These are phyloP conservation scores for Laodelphax striatellus DNA, from an alignment of 1,140 invertebrate genomes.

Conservation along the genomic window DNA sequence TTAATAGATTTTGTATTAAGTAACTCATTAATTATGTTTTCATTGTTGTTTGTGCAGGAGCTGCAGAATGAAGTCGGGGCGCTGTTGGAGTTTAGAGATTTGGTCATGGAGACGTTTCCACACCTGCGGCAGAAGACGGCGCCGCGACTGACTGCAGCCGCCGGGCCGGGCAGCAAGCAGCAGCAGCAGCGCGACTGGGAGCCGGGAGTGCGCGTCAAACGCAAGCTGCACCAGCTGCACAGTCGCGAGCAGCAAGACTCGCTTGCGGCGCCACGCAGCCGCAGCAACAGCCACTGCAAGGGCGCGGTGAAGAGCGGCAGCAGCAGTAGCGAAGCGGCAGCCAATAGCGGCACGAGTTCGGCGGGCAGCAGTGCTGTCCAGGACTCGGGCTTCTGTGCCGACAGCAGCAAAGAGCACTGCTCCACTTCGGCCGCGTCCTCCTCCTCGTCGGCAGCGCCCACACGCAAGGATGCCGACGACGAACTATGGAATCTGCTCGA, in stretches of 20 bases:
- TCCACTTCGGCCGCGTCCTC: constrained; percentile 34
- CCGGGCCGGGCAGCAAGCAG: constrained; percentile 2
- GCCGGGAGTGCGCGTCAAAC: constrained; percentile 60
- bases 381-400: constrained; percentile 75
- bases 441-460: not conserved
- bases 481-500: constrained; percentile 76
- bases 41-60: constrained; percentile 40
- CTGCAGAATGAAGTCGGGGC: constrained; percentile 83
- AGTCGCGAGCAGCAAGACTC: constrained; percentile 31
- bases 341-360: constrained; percentile 29
- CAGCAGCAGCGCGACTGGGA: constrained; percentile 47
- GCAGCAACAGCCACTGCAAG: constrained; percentile 50
- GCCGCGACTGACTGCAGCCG: not conserved
- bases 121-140: constrained; percentile 61
- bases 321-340: constrained; percentile 20
- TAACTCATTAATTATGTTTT: too few species aligned
- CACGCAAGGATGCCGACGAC: constrained; percentile 45
- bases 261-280: constrained; percentile 44
- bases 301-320: too few species aligned
- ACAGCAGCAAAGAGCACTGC: constrained; percentile 43
- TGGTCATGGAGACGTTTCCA: constrained; percentile 84
- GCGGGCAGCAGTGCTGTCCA: constrained; percentile 46
- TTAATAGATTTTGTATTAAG: too few species aligned
- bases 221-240: constrained; percentile 43
- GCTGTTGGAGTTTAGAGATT: constrained; percentile 74